Percentiles rank a stretch among this genome's conserved stretches.
phyloP scores from a whole-genome alignment of 2,113 vertebrate genomes.

The Nothoprocta perdicaria region DNA sequence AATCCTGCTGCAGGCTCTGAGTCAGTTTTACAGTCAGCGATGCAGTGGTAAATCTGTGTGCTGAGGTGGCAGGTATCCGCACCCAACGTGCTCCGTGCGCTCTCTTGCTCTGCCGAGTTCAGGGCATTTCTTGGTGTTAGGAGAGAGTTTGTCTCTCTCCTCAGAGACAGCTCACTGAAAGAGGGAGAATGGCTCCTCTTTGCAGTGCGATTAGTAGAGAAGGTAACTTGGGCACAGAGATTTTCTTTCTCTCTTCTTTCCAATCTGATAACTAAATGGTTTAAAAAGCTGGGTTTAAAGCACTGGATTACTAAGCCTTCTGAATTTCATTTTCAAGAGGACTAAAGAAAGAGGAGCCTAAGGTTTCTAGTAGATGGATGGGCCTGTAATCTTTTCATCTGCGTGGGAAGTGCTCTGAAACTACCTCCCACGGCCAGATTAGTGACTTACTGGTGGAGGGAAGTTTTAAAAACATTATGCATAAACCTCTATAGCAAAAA shows the following conservation, averaged over 20 bases:
- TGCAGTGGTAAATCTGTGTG: neutral
- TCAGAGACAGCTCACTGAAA: neutral
- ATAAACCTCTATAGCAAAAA: constrained; percentile 36
- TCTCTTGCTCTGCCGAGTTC: neutral
- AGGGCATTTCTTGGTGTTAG: neutral
- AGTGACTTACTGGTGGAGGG: constrained; percentile 34
- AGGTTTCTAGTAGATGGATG: neutral
- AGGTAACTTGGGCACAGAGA: constrained; percentile 40
- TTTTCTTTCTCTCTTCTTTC: constrained; percentile 64
- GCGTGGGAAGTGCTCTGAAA: constrained; percentile 50
- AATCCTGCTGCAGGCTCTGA: neutral
- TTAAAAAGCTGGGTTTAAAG: constrained; percentile 73
- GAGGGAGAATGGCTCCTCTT: constrained; percentile 70
- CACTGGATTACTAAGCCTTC: constrained; percentile 64
- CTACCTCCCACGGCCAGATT: constrained; percentile 50
- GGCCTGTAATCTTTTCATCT: constrained; percentile 55
- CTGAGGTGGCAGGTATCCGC: neutral
- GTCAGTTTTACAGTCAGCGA: neutral
- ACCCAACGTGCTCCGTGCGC: neutral
- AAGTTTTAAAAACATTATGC: constrained; percentile 34
- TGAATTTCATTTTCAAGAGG: constrained; percentile 56
- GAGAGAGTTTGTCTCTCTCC: neutral
- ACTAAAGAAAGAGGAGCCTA: constrained; percentile 22
- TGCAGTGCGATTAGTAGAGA: constrained; percentile 16
- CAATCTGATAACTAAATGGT: constrained; percentile 48